These are phyloP conservation scores for Limonius californicus DNA, from an alignment of 1,140 invertebrate genomes.

Conservation along the genomic window DNA sequence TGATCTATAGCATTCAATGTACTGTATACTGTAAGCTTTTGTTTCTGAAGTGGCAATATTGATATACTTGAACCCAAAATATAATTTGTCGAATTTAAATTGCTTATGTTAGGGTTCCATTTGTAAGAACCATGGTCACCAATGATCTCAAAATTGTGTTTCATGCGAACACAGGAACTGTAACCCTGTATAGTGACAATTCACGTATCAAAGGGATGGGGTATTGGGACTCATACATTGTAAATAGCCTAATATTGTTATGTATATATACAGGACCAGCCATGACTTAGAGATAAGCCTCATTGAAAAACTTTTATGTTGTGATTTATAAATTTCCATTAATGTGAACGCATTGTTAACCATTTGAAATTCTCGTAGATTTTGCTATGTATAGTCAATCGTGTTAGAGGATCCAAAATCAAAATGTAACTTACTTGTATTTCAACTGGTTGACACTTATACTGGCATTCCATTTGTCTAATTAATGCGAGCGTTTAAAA, in stretches of 20 bases:
- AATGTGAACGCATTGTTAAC: not conserved
- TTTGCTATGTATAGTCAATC: too few relatives aligned
- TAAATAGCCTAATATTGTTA: slow-evolving; percentile 34
- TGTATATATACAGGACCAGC: slow-evolving; percentile 6
- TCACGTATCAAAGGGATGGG: slow-evolving; percentile 32
- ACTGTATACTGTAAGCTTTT: slow-evolving; percentile 24
- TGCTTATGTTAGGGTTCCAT: slow-evolving; percentile 8
- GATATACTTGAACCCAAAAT: too few relatives aligned
- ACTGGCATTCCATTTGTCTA: not conserved
- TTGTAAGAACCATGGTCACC: slow-evolving; percentile 30
- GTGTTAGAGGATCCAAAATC: too few relatives aligned
- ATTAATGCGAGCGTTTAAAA: not conserved
- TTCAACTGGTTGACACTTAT: slow-evolving; percentile 1
- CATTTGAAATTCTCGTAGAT: slow-evolving; percentile 10
- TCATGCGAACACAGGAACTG: slow-evolving; percentile 20
- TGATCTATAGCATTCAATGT: slow-evolving; percentile 45
- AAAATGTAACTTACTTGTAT: too few relatives aligned
- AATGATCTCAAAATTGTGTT: slow-evolving; percentile 44
- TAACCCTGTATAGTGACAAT: slow-evolving; percentile 15
- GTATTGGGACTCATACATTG: slow-evolving; percentile 34
- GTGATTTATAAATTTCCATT: slow-evolving; percentile 3
- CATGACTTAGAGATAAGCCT: slow-evolving; percentile 13
- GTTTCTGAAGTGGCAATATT: slow-evolving; percentile 22
- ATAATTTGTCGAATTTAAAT: too few relatives aligned
- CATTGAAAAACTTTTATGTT: not conserved